phyloP scores from a whole-genome alignment of 2,113 vertebrate genomes.

The Bombycilla garrulus region DNA sequence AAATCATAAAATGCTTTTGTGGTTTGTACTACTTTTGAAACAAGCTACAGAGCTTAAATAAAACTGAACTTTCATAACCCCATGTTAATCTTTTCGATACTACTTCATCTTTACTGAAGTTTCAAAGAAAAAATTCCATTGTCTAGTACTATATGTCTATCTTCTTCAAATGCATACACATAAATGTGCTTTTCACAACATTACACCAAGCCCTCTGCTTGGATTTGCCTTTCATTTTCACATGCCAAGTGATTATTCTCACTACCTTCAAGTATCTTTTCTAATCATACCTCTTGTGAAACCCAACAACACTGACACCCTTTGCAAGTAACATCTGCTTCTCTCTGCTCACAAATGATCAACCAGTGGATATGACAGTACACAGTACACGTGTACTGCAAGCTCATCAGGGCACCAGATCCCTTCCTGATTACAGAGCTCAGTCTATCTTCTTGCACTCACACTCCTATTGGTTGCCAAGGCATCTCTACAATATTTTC shows the following conservation, averaged over 20 bases:
- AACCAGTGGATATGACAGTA: not conserved
- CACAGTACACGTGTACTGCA: not conserved
- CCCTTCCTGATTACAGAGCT: not conserved
- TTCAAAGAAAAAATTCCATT: slow-evolving; percentile 25
- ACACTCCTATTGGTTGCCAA: rapidly evolving
- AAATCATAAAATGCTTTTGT: slow-evolving; percentile 32
- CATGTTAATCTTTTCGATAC: slow-evolving; percentile 25
- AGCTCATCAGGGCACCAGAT: not conserved
- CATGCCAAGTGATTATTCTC: not conserved
- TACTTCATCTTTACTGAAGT: slow-evolving; percentile 38
- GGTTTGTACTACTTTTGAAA: slow-evolving; percentile 1
- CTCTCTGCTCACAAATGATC: not conserved
- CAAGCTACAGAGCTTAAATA: not conserved
- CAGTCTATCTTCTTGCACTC: not conserved
- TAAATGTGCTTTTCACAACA: not conserved
- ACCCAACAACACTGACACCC: not conserved
- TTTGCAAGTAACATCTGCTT: slow-evolving; percentile 14
- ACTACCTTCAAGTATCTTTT: not conserved
- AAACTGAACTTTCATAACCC: slow-evolving; percentile 14
- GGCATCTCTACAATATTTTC: not conserved
- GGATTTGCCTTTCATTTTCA: not conserved
- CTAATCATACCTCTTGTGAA: slow-evolving; percentile 30
- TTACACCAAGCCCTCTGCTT: not conserved
- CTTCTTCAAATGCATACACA: not conserved
- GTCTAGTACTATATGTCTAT: not conserved